Conservation (phyloP, 2,797 vertebrate genomes). For the Tokudaia muenninki region DNA sequence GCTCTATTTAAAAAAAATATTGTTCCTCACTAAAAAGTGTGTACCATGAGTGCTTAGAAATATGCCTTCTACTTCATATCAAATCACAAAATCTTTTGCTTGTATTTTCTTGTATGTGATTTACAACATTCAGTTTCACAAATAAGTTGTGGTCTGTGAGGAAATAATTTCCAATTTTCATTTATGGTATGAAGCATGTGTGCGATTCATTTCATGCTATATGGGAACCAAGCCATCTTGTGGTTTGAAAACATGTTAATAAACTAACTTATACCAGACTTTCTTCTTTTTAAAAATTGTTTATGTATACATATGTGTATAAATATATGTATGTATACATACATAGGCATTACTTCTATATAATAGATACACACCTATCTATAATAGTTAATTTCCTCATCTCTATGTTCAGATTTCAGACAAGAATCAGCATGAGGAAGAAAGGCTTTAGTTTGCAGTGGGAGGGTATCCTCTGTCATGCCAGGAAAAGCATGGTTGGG, state of each 20-base stretch:
- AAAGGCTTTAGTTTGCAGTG: too few relatives aligned
- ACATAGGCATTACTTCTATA: background rate
- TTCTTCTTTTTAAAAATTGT: slow-evolving; percentile 40
- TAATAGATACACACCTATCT: background rate
- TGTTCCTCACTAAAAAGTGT: background rate
- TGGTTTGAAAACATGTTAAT: background rate
- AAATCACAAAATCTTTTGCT: background rate
- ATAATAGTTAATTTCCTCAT: background rate
- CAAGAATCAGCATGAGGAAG: background rate
- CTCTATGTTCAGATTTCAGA: background rate
- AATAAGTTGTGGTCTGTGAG: background rate
- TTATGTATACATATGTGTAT: background rate
- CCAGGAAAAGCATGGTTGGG: background rate
- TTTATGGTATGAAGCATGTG: background rate
- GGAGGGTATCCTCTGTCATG: background rate
- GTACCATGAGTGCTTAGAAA: background rate
- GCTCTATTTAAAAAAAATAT: background rate
- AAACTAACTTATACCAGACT: background rate
- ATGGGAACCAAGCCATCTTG: background rate
- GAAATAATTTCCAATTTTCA: slow-evolving; percentile 63
- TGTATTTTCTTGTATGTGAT: slow-evolving; percentile 24
- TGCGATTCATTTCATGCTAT: background rate
- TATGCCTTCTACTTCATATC: background rate
- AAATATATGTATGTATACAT: background rate
- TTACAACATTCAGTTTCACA: background rate